Evolutionary conservation across 2,888 invertebrate genomes (phyloP).

Genomic region (Tetanocera ferruginea): DNA sequence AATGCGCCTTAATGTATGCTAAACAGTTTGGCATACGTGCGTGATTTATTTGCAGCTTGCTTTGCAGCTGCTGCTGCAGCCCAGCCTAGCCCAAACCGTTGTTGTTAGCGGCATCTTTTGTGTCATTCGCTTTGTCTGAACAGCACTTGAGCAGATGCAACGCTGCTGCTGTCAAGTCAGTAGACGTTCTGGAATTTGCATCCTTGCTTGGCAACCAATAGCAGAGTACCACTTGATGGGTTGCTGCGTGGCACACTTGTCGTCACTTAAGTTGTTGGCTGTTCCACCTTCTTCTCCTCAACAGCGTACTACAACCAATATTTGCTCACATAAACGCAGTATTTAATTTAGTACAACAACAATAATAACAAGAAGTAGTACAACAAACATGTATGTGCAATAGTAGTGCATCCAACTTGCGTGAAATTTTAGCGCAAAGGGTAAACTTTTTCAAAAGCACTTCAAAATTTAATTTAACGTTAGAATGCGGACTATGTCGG

Average conservation of each 20-base stretch:
- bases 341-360: conserved; percentile 21
- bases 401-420: background rate
- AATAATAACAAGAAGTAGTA: background rate
- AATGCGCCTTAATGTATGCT: background rate
- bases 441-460: conserved; percentile 24
- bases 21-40: conserved; percentile 11
- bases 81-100: too few relatives aligned
- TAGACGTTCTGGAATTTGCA: too few relatives aligned
- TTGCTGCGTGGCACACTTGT: too few relatives aligned
- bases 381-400: background rate
- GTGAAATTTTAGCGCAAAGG: background rate
- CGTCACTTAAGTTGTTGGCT: background rate
- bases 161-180: background rate
- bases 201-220: too few relatives aligned
- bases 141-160: conserved; percentile 10
- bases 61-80: background rate
- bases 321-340: conserved; percentile 14
- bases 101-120: background rate
- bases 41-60: background rate
- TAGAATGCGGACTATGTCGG: background rate
- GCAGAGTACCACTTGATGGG: too few relatives aligned
- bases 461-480: conserved; percentile 35
- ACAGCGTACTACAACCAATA: conserved; percentile 4
- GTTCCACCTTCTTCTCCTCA: background rate
- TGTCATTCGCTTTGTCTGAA: background rate